These are phyloP conservation scores for Epizoanthus illoricatus DNA, from an alignment of 92 coral and sea anemone species.

Conservation along the genomic window DNA sequence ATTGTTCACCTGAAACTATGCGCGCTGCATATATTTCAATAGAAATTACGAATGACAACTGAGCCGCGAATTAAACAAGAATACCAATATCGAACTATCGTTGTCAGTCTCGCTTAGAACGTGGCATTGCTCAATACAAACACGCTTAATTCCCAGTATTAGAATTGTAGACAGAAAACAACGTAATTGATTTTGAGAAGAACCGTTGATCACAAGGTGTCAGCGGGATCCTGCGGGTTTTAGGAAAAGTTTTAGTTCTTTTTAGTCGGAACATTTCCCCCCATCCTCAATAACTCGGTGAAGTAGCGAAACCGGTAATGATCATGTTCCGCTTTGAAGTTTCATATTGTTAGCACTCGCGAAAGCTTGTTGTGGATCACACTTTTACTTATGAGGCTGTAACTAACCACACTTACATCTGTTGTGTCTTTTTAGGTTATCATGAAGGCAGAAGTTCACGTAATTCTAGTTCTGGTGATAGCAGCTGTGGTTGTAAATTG, in stretches of 20 bases:
- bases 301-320: not conserved
- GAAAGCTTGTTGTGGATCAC: not conserved
- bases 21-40: conserved; percentile 33
- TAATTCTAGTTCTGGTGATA: not conserved
- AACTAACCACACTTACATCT: not conserved
- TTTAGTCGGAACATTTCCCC: not conserved
- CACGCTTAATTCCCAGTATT: not conserved
- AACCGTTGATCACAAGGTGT: not conserved
- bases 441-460: not conserved
- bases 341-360: not conserved
- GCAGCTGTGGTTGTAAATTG: conserved; percentile 13
- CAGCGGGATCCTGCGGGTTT: not conserved
- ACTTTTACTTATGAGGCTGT: not conserved
- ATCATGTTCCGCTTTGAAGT: not conserved
- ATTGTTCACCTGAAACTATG: conserved; percentile 3
- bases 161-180: not conserved
- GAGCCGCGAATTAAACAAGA: no score
- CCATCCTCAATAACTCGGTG: not conserved
- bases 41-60: not conserved
- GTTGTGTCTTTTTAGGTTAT: conserved; percentile 5
- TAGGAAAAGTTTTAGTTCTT: not conserved
- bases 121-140: conserved; percentile 2
- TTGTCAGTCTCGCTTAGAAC: not conserved
- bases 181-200: not conserved
- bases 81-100: not conserved